These are phyloP conservation scores for Hylaeus volcanicus DNA, from an alignment of 1,140 invertebrate species.

Conservation along the genomic window DNA sequence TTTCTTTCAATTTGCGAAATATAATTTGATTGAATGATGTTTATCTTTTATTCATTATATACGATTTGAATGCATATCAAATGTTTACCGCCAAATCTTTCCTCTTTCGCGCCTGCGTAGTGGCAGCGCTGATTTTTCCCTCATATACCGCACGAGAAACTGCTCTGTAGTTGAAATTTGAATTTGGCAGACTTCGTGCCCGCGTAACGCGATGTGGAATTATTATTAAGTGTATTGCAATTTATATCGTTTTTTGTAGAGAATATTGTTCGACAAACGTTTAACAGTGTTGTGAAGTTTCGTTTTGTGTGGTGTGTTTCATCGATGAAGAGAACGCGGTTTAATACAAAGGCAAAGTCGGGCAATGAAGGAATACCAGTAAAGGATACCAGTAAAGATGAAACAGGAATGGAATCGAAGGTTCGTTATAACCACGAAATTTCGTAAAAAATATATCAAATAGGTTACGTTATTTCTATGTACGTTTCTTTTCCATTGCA, in stretches of 20 bases:
- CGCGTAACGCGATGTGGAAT: background rate
- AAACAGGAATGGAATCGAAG: background rate
- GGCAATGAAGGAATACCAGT: background rate
- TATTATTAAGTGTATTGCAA: background rate
- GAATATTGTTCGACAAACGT: background rate
- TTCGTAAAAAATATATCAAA: background rate
- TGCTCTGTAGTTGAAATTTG: slow-evolving; percentile 19
- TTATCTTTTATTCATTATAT: too few species aligned
- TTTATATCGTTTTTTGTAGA: slow-evolving; percentile 17
- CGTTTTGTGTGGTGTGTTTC: background rate
- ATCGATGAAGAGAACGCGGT: slow-evolving; percentile 38
- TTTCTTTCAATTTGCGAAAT: too few species aligned
- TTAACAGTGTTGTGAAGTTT: background rate
- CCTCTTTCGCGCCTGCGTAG: background rate
- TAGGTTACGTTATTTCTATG: background rate
- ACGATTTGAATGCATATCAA: too few species aligned
- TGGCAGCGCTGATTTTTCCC: slow-evolving; percentile 15
- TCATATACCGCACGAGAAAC: background rate
- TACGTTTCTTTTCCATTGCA: background rate
- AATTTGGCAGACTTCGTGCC: background rate
- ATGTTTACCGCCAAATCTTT: too few species aligned
- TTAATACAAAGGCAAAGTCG: background rate
- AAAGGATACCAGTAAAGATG: background rate
- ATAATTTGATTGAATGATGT: too few species aligned
- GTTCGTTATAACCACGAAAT: slow-evolving; percentile 9